Evolutionary conservation across 2,888 invertebrate species (phyloP), one percentile per base, ranked within the genome.

Genomic region (Athalia rosae): DNA sequence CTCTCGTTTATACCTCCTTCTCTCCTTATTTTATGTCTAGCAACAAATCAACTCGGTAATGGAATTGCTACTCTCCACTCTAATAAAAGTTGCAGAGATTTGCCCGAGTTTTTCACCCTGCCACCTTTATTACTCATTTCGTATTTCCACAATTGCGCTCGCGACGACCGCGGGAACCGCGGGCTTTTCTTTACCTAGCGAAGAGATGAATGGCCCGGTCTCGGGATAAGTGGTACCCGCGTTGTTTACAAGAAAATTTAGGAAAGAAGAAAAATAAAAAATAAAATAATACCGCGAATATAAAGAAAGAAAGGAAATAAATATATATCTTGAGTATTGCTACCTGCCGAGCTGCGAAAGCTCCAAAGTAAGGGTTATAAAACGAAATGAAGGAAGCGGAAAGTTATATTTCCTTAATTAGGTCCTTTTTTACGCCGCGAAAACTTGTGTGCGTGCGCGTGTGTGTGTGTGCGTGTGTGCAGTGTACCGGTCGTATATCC

Each of bases 81-180:
- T 77, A 77, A 77, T 77, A 77, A 77, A 77, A 77, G 77, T 77
- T 77, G 71, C 77, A 61, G 71, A 77, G 77, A 77, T 77, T 77
- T 71, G 41, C 77, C 50, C 62, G 71, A 77, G 77, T 77, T 71
- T 77, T 73, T 71, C 62, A 73, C 13, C 59, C 71, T 43, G 47
- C 71, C 71, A 73, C 71, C 71, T 73, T 77, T 77, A 77, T 77
- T 77, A 77, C 77, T 77, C 62, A 77, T 71, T 77, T 77, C 71
- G 71, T 69, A 77, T 77, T 77, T 77, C 43, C 71, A 61, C 77
- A 62, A 67, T 62, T 62, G 9, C 62, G 28, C 5, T 59, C 9
- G 71, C 73, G 43, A n/a, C 59, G 45, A 13, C 56, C 47, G 69
- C 61, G 13, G 41, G 13, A n/a, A 4, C 8, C 61, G 4, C 13